Evolutionary conservation across 2,888 invertebrate genomes (phyloP).

Genomic region (Therioaphis trifolii): DNA sequence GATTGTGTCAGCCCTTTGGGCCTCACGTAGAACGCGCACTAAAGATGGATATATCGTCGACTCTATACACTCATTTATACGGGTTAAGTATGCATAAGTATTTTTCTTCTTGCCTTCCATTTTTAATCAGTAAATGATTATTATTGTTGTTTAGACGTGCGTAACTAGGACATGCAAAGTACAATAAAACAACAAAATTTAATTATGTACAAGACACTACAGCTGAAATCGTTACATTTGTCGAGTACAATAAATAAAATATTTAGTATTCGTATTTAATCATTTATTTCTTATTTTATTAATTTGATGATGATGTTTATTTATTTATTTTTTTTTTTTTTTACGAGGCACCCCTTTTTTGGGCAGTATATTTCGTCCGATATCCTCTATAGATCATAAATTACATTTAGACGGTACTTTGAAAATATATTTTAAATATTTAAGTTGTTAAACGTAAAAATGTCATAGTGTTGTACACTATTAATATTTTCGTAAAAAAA

Average conservation of each 20-base stretch:
- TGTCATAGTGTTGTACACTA: not conserved
- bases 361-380: too few species aligned
- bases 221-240: too few species aligned
- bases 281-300: too few species aligned
- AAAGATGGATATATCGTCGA: slow-evolving; percentile 1
- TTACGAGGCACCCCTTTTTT: not conserved
- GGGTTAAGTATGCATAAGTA: not conserved
- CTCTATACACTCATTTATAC: not conserved
- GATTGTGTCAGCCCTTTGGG: slow-evolving; percentile 1
- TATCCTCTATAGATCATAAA: too few species aligned
- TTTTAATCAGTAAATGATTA: not conserved
- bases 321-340: not conserved
- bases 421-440: too few species aligned
- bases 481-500: not conserved
- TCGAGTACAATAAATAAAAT: too few species aligned
- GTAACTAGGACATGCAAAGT: slow-evolving; percentile 6
- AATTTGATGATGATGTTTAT: too few species aligned
- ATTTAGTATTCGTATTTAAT: too few species aligned
- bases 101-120: slow-evolving; percentile 4
- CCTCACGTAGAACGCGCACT: slow-evolving; percentile 21
- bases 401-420: too few species aligned
- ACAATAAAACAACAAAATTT: not conserved
- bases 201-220: not conserved
- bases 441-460: not conserved
- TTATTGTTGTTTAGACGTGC: not conserved